These are phyloP conservation scores for Scaptomyza hsui DNA, from an alignment of 1,140 invertebrate genomes.

Conservation along the genomic window DNA sequence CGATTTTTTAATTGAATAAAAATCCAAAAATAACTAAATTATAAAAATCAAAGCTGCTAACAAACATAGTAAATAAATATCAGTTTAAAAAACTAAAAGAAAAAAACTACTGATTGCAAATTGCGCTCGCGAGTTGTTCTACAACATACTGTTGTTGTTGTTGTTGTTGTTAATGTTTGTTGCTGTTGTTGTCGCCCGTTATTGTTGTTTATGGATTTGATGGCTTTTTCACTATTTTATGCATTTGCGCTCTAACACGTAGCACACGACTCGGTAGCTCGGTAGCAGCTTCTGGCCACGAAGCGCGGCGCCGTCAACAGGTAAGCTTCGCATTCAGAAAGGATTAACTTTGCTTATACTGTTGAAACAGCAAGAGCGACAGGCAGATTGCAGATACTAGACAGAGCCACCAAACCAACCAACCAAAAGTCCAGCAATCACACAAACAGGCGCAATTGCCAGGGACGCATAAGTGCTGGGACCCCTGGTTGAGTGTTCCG, in stretches of 20 bases:
- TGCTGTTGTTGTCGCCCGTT: too few relatives aligned
- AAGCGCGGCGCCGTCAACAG: conserved; percentile 60
- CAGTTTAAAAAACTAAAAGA: conserved; percentile 25
- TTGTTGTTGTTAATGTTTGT: conserved; percentile 34
- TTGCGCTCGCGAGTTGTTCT: conserved; percentile 39
- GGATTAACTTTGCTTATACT: conserved; percentile 77
- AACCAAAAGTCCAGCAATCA: conserved; percentile 36
- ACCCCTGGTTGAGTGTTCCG: conserved; percentile 40
- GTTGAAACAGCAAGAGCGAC: conserved; percentile 65
- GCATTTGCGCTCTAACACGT: conserved; percentile 65
- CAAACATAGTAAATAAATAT: conserved; percentile 36
- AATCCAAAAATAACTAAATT: neutral
- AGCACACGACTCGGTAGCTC: conserved; percentile 19
- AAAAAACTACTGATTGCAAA: conserved; percentile 20
- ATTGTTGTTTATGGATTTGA: conserved; percentile 73
- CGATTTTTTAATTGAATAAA: conserved; percentile 41
- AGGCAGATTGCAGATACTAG: conserved; percentile 18
- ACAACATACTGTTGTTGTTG: conserved; percentile 19
- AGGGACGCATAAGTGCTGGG: conserved; percentile 24
- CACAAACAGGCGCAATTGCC: conserved; percentile 15
- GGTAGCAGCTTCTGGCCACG: conserved; percentile 8
- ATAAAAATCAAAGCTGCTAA: conserved; percentile 4
- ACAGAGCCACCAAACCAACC: conserved; percentile 10
- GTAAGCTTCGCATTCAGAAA: conserved; percentile 71
- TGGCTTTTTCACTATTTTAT: conserved; percentile 38